These are phyloP conservation scores for Eolophus roseicapilla DNA, from an alignment of 2,113 vertebrate genomes.

Conservation along the genomic window DNA sequence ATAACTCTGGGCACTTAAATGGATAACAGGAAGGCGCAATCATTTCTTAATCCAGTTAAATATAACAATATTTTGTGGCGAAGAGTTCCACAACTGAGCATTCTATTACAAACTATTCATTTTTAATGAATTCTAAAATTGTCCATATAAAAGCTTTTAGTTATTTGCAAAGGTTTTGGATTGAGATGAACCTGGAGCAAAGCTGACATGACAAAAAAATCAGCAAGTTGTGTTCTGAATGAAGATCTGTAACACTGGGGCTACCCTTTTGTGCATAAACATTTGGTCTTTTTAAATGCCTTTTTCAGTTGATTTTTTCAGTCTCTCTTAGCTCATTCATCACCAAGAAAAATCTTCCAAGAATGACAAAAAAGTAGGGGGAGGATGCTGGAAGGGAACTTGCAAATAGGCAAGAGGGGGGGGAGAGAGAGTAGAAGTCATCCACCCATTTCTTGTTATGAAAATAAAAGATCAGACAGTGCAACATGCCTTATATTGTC, in stretches of 20 bases:
- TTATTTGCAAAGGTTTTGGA: background rate
- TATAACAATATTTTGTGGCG: background rate
- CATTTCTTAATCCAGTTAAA: constrained; percentile 25
- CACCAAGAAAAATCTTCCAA: background rate
- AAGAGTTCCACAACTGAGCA: background rate
- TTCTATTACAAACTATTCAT: background rate
- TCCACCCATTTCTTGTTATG: background rate
- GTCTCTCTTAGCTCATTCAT: background rate
- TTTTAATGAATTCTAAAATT: background rate
- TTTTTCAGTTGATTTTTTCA: background rate
- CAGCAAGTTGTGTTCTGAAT: background rate
- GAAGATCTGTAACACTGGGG: background rate
- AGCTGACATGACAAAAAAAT: background rate
- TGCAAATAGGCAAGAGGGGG: fast-evolving
- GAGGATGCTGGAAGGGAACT: background rate
- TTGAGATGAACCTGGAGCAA: background rate
- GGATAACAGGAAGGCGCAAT: background rate
- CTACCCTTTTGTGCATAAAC: background rate
- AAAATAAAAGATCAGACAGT: background rate
- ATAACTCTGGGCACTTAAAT: background rate
- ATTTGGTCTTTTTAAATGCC: background rate
- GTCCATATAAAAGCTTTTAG: background rate
- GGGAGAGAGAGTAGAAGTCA: background rate
- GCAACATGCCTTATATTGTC: background rate
- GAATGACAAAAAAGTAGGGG: fast-evolving